Conservation (phyloP, 2,113 vertebrate genomes). For the Xerus inauris region DNA sequence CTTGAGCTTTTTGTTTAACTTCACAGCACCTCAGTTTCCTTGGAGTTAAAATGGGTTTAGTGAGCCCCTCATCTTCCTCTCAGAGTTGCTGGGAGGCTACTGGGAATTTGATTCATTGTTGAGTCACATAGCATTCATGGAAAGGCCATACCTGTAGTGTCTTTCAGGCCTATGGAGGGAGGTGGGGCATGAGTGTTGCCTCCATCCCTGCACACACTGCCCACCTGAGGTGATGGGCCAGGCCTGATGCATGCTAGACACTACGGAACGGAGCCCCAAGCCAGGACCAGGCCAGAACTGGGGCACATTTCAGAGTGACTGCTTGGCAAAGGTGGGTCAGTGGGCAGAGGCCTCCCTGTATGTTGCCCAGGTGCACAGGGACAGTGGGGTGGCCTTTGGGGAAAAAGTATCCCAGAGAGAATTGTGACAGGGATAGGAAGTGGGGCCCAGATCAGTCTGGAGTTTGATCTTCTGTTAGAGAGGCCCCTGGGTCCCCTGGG, state of each 20-base stretch:
- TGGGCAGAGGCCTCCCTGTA: not conserved
- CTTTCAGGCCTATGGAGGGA: not conserved
- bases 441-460: not conserved
- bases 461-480: not conserved
- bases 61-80: not conserved
- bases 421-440: not conserved
- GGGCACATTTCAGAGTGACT: not conserved
- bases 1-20: slow-evolving; percentile 69
- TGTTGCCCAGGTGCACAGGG: not conserved
- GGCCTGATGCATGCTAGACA: not conserved
- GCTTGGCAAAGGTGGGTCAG: too few species aligned
- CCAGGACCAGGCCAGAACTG: fast-evolving
- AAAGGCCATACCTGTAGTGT: not conserved
- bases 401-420: not conserved
- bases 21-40: slow-evolving; percentile 60
- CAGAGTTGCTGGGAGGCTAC: not conserved
- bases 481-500: not conserved
- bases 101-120: not conserved
- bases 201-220: too few species aligned
- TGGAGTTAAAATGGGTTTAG: slow-evolving; percentile 59
- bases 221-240: not conserved
- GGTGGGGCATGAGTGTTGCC: fast-evolving
- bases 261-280: not conserved
- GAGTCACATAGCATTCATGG: not conserved
- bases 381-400: not conserved